Evolutionary conservation across 1,140 invertebrate genomes (phyloP).

Genomic region (Spodoptera litura): DNA sequence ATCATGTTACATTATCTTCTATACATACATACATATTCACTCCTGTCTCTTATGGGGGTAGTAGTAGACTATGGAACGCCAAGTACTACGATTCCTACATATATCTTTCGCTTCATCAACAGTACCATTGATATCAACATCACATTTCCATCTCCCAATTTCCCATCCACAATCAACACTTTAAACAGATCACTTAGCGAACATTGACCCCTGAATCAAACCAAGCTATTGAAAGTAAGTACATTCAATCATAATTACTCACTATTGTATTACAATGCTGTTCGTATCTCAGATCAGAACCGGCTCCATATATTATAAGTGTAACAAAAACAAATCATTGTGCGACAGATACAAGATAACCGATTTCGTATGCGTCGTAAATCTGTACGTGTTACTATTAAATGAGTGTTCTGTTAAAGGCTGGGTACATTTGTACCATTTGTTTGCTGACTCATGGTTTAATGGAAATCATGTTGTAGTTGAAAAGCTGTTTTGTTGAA

Average conservation of each 20-base stretch:
- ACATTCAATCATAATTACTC: slow-evolving; percentile 46
- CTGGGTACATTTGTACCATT: neutral
- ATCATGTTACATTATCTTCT: no score
- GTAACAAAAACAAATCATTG: slow-evolving; percentile 60
- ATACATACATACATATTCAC: no score
- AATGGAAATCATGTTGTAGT: no score
- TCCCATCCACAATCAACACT: neutral
- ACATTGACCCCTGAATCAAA: slow-evolving; percentile 2
- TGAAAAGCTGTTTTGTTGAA: no score
- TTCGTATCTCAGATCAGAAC: slow-evolving; percentile 17
- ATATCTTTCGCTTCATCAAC: no score
- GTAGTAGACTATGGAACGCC: no score
- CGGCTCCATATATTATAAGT: slow-evolving; percentile 52
- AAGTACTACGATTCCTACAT: no score
- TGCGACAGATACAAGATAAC: slow-evolving; percentile 62
- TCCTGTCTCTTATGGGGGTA: no score
- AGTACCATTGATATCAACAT: no score
- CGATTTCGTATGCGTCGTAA: slow-evolving; percentile 60
- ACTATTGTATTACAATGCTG: slow-evolving; percentile 43
- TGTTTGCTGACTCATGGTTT: no score
- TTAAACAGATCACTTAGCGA: neutral
- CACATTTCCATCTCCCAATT: no score
- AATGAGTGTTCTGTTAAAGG: slow-evolving; percentile 51
- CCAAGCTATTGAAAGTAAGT: slow-evolving; percentile 25
- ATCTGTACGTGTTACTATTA: slow-evolving; percentile 62